Evolutionary conservation across 2,888 invertebrate genomes (phyloP), one percentile per base, ranked within the genome.

Genomic region (Drosophila algonquin): DNA sequence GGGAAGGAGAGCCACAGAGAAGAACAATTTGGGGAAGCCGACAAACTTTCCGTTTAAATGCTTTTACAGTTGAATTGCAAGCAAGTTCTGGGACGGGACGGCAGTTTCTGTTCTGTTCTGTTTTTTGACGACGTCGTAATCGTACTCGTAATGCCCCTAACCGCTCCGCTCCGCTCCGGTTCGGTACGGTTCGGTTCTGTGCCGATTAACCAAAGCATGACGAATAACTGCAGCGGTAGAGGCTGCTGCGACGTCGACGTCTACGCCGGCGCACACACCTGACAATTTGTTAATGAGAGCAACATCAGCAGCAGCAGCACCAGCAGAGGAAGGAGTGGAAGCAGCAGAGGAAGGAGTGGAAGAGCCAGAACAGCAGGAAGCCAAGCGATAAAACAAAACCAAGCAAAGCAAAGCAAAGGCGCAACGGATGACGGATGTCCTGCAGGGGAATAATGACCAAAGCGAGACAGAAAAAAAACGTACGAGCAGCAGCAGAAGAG

Each of bases 281-380:
- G 85, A 85, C 85, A 85, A 85, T 85, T 85, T 89, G 90, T 87
- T 85, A 85, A 85, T 85, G 79, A 89, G 89, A 81, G 87, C 87
- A 88, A 79, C 89, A 87, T 79, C 87, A 85, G 72, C 82, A 5
- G 72, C 82, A 5, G 72, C 73, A 61, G 60, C 2, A 5, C 21
- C 21, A 9, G 57, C 8, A 27, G 30, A 21, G 24, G 18, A 12
- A 16, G 53, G 53, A 32, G 61, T 7, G 7, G n/a, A 40, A 14
- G 6, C 18, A 9, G 57, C 1, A 27, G 30, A 21, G 24, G 18
- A 12, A 16, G 53, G 53, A 32, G 61, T 7, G 7, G 40, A 40
- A 14, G 0, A 14, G 40, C n/a, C 40, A 40, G 40, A 40, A 40
- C 65, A 71, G 63, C 85, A 83, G 83, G 89, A 89, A 89, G 89